Conservation (phyloP, 2,113 vertebrate species). For the Colaptes auratus region DNA sequence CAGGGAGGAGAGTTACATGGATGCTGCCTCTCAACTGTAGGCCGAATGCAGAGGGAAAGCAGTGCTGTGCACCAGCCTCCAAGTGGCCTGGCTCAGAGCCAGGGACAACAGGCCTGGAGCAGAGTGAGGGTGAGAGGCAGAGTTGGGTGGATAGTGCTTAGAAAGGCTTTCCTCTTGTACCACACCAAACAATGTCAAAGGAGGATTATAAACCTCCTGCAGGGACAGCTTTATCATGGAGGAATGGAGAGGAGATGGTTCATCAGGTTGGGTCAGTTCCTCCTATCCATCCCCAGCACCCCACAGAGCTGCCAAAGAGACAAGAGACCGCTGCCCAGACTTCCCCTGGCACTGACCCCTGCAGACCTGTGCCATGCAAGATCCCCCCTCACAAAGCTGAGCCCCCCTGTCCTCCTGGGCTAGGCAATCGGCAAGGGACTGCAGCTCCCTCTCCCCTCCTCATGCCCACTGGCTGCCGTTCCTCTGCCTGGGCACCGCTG, state of each 20-base stretch:
- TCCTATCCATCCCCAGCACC: neutral
- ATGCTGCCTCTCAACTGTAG: neutral
- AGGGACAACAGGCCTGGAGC: neutral
- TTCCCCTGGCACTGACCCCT: neutral
- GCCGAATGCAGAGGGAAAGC: neutral
- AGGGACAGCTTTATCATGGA: neutral
- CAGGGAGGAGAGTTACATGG: neutral
- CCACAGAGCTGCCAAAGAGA: neutral
- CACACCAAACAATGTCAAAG: neutral
- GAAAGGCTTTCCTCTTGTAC: neutral
- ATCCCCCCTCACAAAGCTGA: neutral
- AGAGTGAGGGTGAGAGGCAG: neutral
- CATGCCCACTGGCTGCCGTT: neutral
- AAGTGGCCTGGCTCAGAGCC: neutral
- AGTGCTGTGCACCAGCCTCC: neutral
- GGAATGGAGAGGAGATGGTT: neutral
- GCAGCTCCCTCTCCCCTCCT: neutral
- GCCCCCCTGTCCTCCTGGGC: neutral
- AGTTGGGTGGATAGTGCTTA: neutral
- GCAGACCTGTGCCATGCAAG: neutral
- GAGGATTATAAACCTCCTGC: slow-evolving; percentile 18
- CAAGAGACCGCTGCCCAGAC: neutral
- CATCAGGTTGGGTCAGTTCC: neutral
- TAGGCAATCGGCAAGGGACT: neutral
- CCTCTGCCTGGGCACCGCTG: neutral